Base-by-base conservation (phyloP, 2,797 vertebrate genomes). In the Hydrophis major region DNA sequence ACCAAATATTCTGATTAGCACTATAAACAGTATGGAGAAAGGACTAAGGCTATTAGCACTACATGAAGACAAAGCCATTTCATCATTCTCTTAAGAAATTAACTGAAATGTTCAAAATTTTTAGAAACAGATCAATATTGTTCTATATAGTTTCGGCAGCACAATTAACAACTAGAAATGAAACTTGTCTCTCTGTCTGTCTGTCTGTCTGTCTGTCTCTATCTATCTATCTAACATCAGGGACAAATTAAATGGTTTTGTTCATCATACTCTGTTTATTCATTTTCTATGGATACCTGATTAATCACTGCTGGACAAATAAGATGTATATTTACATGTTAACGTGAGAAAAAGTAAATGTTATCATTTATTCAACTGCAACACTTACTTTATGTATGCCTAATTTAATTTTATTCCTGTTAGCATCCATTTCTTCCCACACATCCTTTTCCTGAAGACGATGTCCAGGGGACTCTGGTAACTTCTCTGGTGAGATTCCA, bases 401-500 rank as follows among this genome's bases (percentile, higher is more conserved):
- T 4, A 98, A 97, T 95, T 98, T 98, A 96, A 99, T 98, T 95
- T 98, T 98, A 95, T 99, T 99, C 13, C 98, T 98, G 96, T 99
- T 99, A 86, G 98, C 98, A 96, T 99, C 99, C 97, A 99, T 98
- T 97, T 99, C 99, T 97, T 99, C 99, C 99, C 99, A 99, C 91
- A 99, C 99, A n/a, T 99, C 99, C 47, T 98, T 98, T 97, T 99
- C 99, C 96, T 99, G 99, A 96, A 97, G 98, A 96, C 98, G 98
- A 0, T 98, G 98, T 55, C 98, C 97, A 6, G 98, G 98, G 83
- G 98, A 98, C 56, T 98, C 98, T 1, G 97, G 97, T 53, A 98
- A 93, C 57, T 98, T 99, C 0, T 98, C 99, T 57, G 97, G 98
- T 13, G 98, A 98, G 57, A 97, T 95, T 92, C 97, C 98, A 95